Conservation (phyloP, 2,888 invertebrate species). For the Epirrhoe tristata region DNA sequence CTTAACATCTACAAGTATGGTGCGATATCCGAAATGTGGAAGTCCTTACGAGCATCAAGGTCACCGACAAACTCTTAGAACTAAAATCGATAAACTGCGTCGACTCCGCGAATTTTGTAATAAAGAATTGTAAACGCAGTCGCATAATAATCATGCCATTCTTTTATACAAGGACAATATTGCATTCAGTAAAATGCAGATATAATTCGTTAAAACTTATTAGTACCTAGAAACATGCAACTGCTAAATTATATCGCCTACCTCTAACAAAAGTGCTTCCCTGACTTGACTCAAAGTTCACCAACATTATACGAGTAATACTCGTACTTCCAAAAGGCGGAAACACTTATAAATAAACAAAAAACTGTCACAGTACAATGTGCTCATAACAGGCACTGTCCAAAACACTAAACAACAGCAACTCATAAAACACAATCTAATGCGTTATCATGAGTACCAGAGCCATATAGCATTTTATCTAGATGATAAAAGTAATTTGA, state of each 20-base stretch:
- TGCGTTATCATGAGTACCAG: conserved; percentile 17
- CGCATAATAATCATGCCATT: not conserved
- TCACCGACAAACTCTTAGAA: not conserved
- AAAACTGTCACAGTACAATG: not conserved
- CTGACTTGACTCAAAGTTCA: conserved; percentile 18
- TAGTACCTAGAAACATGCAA: not conserved
- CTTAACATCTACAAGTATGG: not conserved
- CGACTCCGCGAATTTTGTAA: not conserved
- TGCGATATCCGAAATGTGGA: not conserved
- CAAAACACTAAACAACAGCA: conserved; percentile 9
- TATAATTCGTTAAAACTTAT: not conserved
- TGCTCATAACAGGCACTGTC: conserved; percentile 1
- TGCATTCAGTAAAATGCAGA: not conserved
- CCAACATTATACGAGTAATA: conserved; percentile 20
- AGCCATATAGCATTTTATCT: conserved; percentile 5
- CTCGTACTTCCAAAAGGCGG: not conserved
- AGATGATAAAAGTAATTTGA: conserved; percentile 13
- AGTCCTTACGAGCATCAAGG: not conserved
- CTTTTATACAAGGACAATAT: not conserved
- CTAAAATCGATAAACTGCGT: not conserved
- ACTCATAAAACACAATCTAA: conserved; percentile 25
- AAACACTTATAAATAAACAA: conserved; percentile 8
- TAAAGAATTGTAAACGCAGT: not conserved
- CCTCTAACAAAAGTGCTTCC: conserved; percentile 18
- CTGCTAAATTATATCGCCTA: conserved; percentile 9